Base-by-base conservation (phyloP, 2,797 vertebrate species). In the Trachops cirrhosus region DNA sequence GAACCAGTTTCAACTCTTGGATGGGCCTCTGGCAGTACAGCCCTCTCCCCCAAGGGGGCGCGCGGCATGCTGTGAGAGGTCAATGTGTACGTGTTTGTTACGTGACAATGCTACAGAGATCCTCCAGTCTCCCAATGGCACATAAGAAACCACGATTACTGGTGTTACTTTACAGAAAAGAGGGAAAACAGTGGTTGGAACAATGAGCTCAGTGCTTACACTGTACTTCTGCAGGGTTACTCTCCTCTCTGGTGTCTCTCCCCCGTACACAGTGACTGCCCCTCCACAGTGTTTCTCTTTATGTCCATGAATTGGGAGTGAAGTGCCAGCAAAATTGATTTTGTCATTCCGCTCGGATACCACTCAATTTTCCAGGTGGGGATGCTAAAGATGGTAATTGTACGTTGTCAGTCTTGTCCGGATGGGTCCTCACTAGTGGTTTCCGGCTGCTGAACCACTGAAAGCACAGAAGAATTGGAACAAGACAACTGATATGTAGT, bases 381-480 rank as follows among this genome's bases (percentile, higher is more conserved):
- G 95, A 93, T 83, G 97, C 97, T 96, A 92, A 96, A 94, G 92
- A 98, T 89, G 93, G 84, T 97, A 97, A 96, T 98, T 97, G 79
- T 94, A 94, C 52, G 95, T 96, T 98, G 96, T 97, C 96, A 96
- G 96, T 97, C 95, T 92, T 97, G 97, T 96, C 96, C 96, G 91
- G 91, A 9, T 97, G 64, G 75, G 79, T 96, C 96, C 86, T 86
- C 84, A 97, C 91, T 93, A 84, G 97, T 95, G 97, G 95, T 97
- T 98, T 98, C 98, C 98, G 93, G 73, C 94, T 98, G 98, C 96
- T 96, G 97, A 98, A 92, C 98, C 97, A 97, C 97, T 89, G 97
- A 95, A 97, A 94, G 86, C 93, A 84, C 83, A 91, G 92, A 92
- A 88, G 94, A 86, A 95, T 96, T 89, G 91, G 93, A 97, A 90